Evolutionary conservation across 2,113 vertebrate species (phyloP).

Genomic region (Gulo gulo): DNA sequence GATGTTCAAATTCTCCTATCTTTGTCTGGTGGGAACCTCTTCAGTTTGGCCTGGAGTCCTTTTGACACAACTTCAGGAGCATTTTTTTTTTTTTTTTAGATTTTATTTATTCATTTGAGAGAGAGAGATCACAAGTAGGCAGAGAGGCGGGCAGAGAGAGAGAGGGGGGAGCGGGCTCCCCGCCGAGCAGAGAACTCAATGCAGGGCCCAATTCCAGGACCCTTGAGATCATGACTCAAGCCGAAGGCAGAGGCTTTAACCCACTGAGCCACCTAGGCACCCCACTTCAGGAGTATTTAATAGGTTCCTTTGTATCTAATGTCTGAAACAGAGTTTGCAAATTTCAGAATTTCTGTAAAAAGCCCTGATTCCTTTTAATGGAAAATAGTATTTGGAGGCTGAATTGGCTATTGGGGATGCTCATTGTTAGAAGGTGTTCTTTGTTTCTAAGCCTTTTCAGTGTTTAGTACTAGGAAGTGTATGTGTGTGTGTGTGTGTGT

Average conservation of each 20-base stretch:
- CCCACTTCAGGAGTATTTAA: neutral
- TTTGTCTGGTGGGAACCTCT: neutral
- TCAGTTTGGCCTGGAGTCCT: neutral
- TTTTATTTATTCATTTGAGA: too few relatives aligned
- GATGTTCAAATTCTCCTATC: neutral
- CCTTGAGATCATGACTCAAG: too few relatives aligned
- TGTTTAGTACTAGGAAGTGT: neutral
- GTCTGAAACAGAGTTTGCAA: neutral
- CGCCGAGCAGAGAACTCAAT: too few relatives aligned
- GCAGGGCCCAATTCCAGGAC: too few relatives aligned
- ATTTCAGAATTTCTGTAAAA: neutral
- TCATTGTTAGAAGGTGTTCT: neutral
- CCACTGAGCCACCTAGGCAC: too few relatives aligned
- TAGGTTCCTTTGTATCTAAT: neutral
- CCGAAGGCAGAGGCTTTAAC: too few relatives aligned
- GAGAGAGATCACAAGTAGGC: too few relatives aligned
- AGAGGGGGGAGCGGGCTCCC: too few relatives aligned
- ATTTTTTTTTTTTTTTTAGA: neutral
- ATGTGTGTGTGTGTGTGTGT: too few relatives aligned
- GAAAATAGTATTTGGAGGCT: neutral
- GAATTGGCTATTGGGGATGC: neutral
- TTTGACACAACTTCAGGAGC: neutral
- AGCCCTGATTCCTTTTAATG: neutral
- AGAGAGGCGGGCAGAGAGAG: too few relatives aligned
- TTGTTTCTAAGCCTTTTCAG: neutral